A percentile compares a stretch with the other conserved stretches of the same genome.
Conservation (phyloP, 2,113 vertebrate genomes). For the Callaeas wilsoni region DNA sequence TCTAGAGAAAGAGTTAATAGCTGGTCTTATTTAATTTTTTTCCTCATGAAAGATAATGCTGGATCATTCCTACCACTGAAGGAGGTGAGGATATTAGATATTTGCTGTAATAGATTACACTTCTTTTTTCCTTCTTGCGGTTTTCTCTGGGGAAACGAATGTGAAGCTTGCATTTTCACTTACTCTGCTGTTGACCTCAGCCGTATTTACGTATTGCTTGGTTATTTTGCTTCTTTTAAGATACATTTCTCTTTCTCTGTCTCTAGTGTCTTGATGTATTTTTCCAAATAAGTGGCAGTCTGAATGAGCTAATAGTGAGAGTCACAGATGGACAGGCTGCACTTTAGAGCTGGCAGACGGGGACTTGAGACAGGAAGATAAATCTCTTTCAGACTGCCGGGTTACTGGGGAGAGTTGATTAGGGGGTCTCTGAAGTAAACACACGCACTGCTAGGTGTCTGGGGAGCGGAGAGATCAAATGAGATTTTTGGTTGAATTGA, state of each 20-base stretch:
- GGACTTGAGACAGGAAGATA: not conserved
- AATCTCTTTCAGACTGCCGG: not conserved
- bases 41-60: not conserved
- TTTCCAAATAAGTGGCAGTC: not conserved
- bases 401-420: not conserved
- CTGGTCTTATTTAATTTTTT: not conserved
- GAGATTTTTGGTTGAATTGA: not conserved
- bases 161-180: not conserved
- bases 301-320: not conserved
- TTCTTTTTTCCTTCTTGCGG: not conserved
- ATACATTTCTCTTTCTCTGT: not conserved
- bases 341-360: not conserved
- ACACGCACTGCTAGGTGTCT: not conserved
- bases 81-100: not conserved
- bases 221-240: not conserved
- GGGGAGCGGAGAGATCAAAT: not conserved
- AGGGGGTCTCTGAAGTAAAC: constrained; percentile 7
- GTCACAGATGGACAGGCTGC: constrained; percentile 8
- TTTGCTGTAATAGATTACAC: not conserved
- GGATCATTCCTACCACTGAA: not conserved
- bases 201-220: not conserved
- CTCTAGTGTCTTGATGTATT: not conserved
- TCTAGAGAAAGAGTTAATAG: not conserved
- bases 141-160: not conserved
- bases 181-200: not conserved